These are phyloP conservation scores for Heliopora coerulea DNA, from an alignment of 92 coral and sea anemone species.

Conservation along the genomic window DNA sequence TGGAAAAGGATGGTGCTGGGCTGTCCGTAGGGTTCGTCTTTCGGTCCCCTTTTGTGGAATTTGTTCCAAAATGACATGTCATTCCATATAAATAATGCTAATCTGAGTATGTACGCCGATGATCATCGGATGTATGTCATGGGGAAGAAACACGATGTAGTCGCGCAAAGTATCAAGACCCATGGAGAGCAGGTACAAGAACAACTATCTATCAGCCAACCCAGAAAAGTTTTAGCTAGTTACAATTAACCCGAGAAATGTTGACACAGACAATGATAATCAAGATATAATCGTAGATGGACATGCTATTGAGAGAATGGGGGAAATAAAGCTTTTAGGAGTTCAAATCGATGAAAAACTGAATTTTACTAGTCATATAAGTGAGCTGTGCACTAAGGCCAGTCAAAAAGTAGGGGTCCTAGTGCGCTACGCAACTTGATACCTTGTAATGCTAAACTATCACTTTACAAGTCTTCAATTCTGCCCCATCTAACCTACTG, in stretches of 20 bases:
- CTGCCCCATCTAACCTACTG: no score
- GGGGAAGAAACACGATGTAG: conserved; percentile 11
- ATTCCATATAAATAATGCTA: conserved; percentile 18
- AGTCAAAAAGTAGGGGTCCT: conserved; percentile 55
- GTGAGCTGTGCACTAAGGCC: conserved; percentile 42
- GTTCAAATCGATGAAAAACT: conserved; percentile 36
- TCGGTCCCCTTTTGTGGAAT: conserved; percentile 59
- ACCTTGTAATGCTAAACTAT: conserved; percentile 37
- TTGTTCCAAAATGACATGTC: conserved; percentile 45
- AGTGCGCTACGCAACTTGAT: conserved; percentile 44
- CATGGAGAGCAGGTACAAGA: conserved; percentile 46
- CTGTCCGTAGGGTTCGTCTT: conserved; percentile 31
- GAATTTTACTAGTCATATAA: conserved; percentile 37
- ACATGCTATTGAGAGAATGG: conserved; percentile 31
- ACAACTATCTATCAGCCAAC: conserved; percentile 47
- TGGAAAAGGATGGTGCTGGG: not conserved
- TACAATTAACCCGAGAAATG: conserved; percentile 37
- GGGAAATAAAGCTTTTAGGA: conserved; percentile 41
- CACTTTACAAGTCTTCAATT: conserved; percentile 41
- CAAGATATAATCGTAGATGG: conserved; percentile 33
- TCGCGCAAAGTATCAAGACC: conserved; percentile 27
- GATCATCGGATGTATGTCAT: conserved; percentile 49
- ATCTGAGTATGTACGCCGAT: conserved; percentile 40
- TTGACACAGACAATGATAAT: conserved; percentile 34
- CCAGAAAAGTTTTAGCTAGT: conserved; percentile 44